Evolutionary conservation across 2,888 invertebrate genomes (phyloP), one percentile per base, ranked within the genome.

Genomic region (Schizaphis graminum): DNA sequence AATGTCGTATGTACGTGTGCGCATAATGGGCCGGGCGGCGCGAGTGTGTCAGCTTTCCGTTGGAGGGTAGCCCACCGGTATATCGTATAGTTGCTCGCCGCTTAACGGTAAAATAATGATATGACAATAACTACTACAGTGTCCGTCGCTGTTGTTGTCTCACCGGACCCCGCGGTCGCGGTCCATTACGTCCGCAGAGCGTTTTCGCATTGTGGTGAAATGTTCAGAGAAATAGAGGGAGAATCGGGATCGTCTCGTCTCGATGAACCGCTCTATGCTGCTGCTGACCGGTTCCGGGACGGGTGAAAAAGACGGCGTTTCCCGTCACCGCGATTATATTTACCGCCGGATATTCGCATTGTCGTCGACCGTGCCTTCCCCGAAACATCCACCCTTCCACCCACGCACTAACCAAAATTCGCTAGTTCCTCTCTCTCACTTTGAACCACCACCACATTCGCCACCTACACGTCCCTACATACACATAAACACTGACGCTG

Each of bases 101-200:
- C 87, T 49, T 61, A 57, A 92, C 35, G 57, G 89, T 91, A 49
- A n/a, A 90, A 90, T 90, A 91, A 91, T 53, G 28, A 53, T 35
- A 88, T 8, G 28, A 84, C 67, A 84, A 53, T 41, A 28, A 77
- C 41, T 47, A 28, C 7, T 21, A 44, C 56, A 3, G 35, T 47
- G 77, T 90, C 28, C 10, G 41, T 26, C 11, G 90, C n/a, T 47
- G 91, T 84, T 53, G 84, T 56, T 35, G 85, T 57, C n/a, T 56
- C 28, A 28, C 56, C 41, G 91, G 53, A 24, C 35, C 61, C 85
- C 35, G 35, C 67, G 77, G 94, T 87, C 94, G 67, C 94, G 91
- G 94, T 94, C 94, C 94, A 94, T 94, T 94, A 94, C 67, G 67
- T n/a, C 28, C 88, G n/a, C 57, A n/a, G 47, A 57, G 57, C 47